Percentiles rank a stretch among this genome's conserved stretches.
Conservation (phyloP, 2,888 invertebrate genomes). For the Drosophila melanocephala region DNA sequence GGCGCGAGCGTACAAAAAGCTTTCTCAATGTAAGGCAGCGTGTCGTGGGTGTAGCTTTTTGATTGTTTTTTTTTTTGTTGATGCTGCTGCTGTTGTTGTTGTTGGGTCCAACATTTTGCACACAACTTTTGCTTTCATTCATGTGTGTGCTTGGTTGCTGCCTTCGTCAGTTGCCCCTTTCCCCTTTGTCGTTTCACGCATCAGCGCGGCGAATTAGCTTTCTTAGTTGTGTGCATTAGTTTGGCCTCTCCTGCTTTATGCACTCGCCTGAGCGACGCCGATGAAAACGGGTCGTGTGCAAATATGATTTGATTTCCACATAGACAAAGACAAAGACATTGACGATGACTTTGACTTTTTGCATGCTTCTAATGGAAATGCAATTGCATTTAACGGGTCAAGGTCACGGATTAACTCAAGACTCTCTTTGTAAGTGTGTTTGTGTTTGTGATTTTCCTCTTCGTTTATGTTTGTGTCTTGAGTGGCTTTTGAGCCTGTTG, state of each 20-base stretch:
- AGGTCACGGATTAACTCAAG: conserved; percentile 38
- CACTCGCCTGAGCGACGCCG: conserved; percentile 35
- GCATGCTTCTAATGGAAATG: conserved; percentile 32
- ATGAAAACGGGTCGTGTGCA: conserved; percentile 23
- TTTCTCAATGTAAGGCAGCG: conserved; percentile 31
- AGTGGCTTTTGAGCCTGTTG: conserved; percentile 30
- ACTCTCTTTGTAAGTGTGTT: conserved; percentile 1
- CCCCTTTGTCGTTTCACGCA: conserved; percentile 46
- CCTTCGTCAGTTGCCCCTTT: neutral
- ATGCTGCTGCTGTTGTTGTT: neutral
- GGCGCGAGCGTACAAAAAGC: conserved; percentile 42
- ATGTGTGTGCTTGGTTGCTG: conserved; percentile 21
- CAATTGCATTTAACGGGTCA: conserved; percentile 57
- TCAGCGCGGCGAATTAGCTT: conserved; percentile 66
- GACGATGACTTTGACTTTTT: conserved; percentile 33
- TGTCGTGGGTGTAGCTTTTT: conserved; percentile 50
- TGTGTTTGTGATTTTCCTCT: neutral
- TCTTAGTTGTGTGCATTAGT: conserved; percentile 59
- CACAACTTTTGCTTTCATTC: conserved; percentile 59
- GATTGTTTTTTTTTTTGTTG: neutral
- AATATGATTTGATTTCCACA: conserved; percentile 46
- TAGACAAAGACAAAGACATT: conserved; percentile 16
- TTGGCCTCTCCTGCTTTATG: conserved; percentile 36
- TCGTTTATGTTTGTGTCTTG: conserved; percentile 6
- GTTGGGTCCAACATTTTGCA: conserved; percentile 16